Conservation (phyloP, 2,797 vertebrate species). For the Columba guinea region DNA sequence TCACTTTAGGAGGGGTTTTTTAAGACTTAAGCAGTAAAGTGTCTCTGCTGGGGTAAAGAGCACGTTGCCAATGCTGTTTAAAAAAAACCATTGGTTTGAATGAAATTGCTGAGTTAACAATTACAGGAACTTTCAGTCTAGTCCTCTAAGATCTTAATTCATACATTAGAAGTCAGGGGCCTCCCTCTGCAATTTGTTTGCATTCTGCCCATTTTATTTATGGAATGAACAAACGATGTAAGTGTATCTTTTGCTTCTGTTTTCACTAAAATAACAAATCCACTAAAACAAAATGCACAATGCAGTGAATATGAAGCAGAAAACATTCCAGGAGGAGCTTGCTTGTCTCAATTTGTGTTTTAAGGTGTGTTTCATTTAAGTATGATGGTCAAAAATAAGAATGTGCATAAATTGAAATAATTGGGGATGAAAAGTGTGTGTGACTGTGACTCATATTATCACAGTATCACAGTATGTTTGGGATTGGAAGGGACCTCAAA, state of each 20-base stretch:
- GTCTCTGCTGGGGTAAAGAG: neutral
- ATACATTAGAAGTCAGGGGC: neutral
- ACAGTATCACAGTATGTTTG: too few species aligned
- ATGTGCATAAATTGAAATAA: neutral
- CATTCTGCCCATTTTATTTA: neutral
- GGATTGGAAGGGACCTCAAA: too few species aligned
- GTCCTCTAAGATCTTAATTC: neutral
- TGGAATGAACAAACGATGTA: neutral
- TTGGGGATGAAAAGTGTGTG: neutral
- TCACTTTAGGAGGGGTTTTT: neutral
- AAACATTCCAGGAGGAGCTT: neutral
- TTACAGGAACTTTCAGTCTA: neutral
- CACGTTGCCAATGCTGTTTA: rapidly evolving
- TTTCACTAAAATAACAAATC: neutral
- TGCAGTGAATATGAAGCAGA: neutral
- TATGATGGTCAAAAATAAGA: neutral
- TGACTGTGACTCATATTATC: neutral
- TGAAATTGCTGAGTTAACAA: neutral
- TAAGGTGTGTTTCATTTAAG: neutral
- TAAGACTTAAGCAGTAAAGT: neutral
- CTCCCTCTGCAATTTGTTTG: neutral
- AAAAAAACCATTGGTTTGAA: neutral
- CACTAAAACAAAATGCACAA: neutral
- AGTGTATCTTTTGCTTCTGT: neutral
- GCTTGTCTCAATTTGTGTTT: neutral